Evolutionary conservation across 1,140 invertebrate genomes (phyloP), one percentile per base, ranked within the genome.

Genomic region (Drosophila bifasciata): DNA sequence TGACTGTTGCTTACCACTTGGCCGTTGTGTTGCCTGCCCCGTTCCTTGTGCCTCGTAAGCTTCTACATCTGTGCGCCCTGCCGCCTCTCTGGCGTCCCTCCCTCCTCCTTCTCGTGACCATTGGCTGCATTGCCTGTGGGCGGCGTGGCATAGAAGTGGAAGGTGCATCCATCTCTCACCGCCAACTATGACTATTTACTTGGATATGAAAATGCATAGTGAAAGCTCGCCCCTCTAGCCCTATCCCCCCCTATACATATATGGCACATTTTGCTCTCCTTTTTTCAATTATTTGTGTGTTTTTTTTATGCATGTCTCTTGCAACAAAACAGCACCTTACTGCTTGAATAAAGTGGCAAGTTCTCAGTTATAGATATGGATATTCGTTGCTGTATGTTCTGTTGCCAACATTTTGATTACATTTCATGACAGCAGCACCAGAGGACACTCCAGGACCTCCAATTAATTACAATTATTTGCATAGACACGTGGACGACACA

Each of bases 131-230:
- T 28, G 28, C 8, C 28, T 7, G 8, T 7, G 3, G 25, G 25
- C 7, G 25, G 6, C 25, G 28, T 28, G 8, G 8, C 28, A 8
- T 28, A 8, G 28, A 9, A 25, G 28, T 28, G 28, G 28, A 9
- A 25, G 25, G 28, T 28, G 28, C 28, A 28, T 9, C 28, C 28
- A 28, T 28, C 44, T 71, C 66, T 56, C 60, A 28, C 68, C 64
- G 48, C 28, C 28, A 3, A 28, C 25, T 28, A 3, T 7, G 52
- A 44, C 61, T 48, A 44, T 56, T 57, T 64, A 58, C 56, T 74
- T 53, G 56, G 62, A 59, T 77, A 85, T 85, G 72, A 80, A 80
- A 85, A 85, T 85, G 81, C 76, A 85, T 86, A 77, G 76, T 85
- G 76, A 80, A 85, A 76, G 79, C 80, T 73, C 80, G 71, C 79